Conservation (phyloP, 2,888 invertebrate genomes). For the Allophyes oxyacanthae region DNA sequence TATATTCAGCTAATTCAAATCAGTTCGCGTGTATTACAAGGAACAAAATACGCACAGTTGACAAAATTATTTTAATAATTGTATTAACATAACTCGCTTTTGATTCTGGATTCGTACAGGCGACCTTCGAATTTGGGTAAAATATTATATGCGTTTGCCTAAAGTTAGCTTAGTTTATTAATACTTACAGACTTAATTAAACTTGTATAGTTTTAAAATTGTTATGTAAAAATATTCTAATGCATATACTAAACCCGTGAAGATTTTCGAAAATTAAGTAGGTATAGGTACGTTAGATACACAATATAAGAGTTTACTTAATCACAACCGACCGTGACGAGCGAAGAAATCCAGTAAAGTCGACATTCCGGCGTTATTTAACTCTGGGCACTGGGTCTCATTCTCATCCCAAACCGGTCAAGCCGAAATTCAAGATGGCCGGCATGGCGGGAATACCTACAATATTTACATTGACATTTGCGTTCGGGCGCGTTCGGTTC, state of each 20-base stretch:
- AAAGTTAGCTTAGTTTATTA: too few relatives aligned
- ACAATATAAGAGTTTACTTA: constrained; percentile 35
- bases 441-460: constrained; percentile 75
- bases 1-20: constrained; percentile 36
- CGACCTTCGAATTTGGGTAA: constrained; percentile 43
- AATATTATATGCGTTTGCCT: constrained; percentile 23
- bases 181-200: too few relatives aligned
- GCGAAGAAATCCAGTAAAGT: constrained; percentile 65
- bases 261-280: too few relatives aligned
- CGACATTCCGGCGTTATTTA: constrained; percentile 66
- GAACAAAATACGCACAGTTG: constrained; percentile 23
- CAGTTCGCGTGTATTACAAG: constrained; percentile 25
- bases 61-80: constrained; percentile 27
- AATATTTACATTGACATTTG: constrained; percentile 80
- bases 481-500: constrained; percentile 70
- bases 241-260: too few relatives aligned
- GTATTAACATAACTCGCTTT: constrained; percentile 49
- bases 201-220: too few relatives aligned
- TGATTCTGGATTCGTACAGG: constrained; percentile 30
- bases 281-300: too few relatives aligned
- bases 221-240: too few relatives aligned
- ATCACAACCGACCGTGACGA: constrained; percentile 37
- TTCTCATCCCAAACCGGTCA: constrained; percentile 78
- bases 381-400: constrained; percentile 48
- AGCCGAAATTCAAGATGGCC: constrained; percentile 81